Evolutionary conservation across 1,140 invertebrate genomes (phyloP), one percentile per base, ranked within the genome.

Genomic region (Euschistus heros): DNA sequence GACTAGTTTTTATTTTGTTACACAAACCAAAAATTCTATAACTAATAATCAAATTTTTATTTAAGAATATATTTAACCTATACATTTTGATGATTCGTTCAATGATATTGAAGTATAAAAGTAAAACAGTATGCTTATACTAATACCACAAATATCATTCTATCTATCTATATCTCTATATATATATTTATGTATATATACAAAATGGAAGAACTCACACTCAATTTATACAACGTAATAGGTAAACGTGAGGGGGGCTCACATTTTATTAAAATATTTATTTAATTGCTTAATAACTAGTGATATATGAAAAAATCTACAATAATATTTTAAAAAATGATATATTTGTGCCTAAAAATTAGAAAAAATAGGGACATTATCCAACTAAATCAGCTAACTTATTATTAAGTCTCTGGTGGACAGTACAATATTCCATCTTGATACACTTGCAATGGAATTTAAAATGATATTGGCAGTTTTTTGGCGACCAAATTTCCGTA

Each of bases 191-290:
- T 37, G 33, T 57, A 57, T 57, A 24, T 57, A 57, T 24, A 57
- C 47, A 57, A 57, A 57, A 24, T 57, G 54, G 54, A 57, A 57
- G 54, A 57, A 57, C 54, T 57, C 54, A 57, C 54, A 57, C 54
- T 24, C 24, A 24, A n/a, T 57, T 26, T 57, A 50, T 57, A 57
- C 24, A 57, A 24, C 24, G 26, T 24, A 57, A 24, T 26, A 57
- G 24, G 15, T 57, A 57, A 26, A 50, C 2, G 33, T 22, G 54
- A 24, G 24, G 54, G n/a, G 54, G 24, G 54, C 54, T 26, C 54
- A 57, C 54, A 24, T 57, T 57, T 57, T 24, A 24, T 26, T 17
- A 37, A 37, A 37, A 37, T 37, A 37, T 37, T 37, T 37, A 37
- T 37, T 37, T 37, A 6, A 37, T 37, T 37, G 33, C 33, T 37